Evolutionary conservation across 2,888 invertebrate genomes (phyloP).

Genomic region (Drosophila anomelani): DNA sequence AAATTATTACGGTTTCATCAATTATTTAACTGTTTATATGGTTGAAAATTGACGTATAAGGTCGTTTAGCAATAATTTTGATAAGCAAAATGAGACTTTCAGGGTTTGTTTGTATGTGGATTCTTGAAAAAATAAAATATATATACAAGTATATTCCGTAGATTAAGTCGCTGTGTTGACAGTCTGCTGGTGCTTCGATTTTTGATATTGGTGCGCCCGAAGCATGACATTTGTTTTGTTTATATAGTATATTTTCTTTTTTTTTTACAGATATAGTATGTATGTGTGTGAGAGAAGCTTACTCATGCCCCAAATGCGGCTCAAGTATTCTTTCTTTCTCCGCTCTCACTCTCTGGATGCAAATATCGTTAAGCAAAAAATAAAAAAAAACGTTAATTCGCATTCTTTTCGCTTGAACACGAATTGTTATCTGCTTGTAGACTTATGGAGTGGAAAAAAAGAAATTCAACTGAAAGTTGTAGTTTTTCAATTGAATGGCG

Average conservation of each 20-base stretch:
- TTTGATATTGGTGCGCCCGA: conserved; percentile 28
- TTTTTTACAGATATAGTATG: conserved; percentile 1
- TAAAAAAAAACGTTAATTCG: conserved; percentile 4
- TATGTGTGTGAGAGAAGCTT: conserved; percentile 19
- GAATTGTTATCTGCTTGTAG: conserved; percentile 18
- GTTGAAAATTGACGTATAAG: conserved; percentile 60
- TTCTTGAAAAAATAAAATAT: conserved; percentile 41
- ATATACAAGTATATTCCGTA: conserved; percentile 31
- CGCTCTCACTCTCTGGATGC: conserved; percentile 22
- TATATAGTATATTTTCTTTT: conserved; percentile 18
- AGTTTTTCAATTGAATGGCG: conserved; percentile 46
- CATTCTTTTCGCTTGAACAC: conserved; percentile 36
- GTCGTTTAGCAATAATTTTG: conserved; percentile 74
- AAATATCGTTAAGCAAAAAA: conserved; percentile 27
- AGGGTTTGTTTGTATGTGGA: conserved; percentile 16
- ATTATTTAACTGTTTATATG: conserved; percentile 30
- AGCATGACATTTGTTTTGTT: conserved; percentile 38
- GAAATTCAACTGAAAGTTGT: conserved; percentile 42
- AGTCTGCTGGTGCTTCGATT: conserved; percentile 40
- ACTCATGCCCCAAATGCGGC: conserved; percentile 51
- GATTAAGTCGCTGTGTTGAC: conserved; percentile 72
- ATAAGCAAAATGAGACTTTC: conserved; percentile 59
- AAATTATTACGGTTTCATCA: conserved; percentile 38
- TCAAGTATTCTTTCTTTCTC: conserved; percentile 9
- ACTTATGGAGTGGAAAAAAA: conserved; percentile 13